Conservation (phyloP, 2,797 vertebrate genomes). For the Ambastaia sidthimunki region DNA sequence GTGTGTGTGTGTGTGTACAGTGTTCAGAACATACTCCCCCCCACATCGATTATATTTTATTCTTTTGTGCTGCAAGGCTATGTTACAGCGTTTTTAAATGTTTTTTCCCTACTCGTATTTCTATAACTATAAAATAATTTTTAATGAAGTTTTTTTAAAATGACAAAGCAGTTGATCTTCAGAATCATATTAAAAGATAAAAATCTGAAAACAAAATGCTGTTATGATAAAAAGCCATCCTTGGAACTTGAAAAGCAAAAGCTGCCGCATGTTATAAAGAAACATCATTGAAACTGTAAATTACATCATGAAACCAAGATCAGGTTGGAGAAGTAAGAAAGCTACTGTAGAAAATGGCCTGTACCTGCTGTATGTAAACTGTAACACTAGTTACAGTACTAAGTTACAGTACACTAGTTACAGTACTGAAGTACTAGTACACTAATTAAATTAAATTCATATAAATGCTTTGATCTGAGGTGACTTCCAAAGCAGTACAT, state of each 20-base stretch:
- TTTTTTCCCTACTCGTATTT: background rate
- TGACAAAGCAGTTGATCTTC: background rate
- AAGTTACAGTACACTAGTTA: too few species aligned
- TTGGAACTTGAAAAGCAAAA: background rate
- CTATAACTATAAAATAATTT: background rate
- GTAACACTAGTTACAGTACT: too few species aligned
- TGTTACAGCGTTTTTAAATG: background rate
- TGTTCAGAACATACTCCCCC: background rate
- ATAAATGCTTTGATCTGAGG: background rate
- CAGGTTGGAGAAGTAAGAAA: background rate
- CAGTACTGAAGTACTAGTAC: too few species aligned
- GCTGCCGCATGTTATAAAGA: background rate
- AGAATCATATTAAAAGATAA: slow-evolving; percentile 21
- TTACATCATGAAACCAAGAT: background rate
- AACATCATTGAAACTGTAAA: background rate
- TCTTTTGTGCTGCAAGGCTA: slow-evolving; percentile 4
- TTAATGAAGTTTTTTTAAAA: slow-evolving; percentile 2
- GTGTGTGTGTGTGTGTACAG: background rate
- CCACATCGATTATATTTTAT: slow-evolving; percentile 16
- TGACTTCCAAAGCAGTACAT: background rate
- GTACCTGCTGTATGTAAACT: too few species aligned
- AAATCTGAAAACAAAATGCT: background rate
- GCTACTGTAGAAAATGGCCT: background rate
- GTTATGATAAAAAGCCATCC: background rate
- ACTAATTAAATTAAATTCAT: background rate